phyloP scores from a whole-genome alignment of 2,797 vertebrate genomes.

The Danio kyathit region DNA sequence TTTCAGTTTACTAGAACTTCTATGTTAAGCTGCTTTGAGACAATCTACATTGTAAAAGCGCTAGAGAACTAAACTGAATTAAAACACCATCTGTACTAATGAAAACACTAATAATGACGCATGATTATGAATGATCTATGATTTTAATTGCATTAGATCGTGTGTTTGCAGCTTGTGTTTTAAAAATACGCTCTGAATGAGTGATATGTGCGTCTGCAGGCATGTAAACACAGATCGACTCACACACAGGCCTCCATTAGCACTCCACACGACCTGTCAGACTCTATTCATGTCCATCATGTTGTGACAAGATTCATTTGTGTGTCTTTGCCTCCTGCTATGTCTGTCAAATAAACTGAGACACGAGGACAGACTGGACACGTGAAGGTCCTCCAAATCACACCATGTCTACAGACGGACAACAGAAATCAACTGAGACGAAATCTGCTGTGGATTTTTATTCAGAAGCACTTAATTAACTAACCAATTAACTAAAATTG shows the following conservation, averaged over 20 bases:
- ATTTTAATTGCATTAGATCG: not conserved
- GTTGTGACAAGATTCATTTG: conserved; percentile 48
- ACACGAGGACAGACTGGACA: not conserved
- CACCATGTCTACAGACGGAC: too few relatives aligned
- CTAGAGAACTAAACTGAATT: too few relatives aligned
- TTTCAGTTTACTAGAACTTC: too few relatives aligned
- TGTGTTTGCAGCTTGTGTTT: not conserved
- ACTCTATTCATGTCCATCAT: conserved; percentile 41
- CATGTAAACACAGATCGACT: conserved; percentile 10
- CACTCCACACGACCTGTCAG: conserved; percentile 55
- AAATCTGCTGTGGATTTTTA: too few relatives aligned
- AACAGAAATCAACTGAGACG: too few relatives aligned
- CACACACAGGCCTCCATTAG: conserved; percentile 44
- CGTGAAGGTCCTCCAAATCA: too few relatives aligned
- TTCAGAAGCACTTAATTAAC: too few relatives aligned
- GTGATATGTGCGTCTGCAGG: not conserved
- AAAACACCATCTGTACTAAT: not conserved
- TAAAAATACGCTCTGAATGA: not conserved
- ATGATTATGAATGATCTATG: not conserved
- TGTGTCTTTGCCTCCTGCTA: conserved; percentile 24
- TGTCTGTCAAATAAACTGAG: not conserved
- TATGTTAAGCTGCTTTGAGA: too few relatives aligned
- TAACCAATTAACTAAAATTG: too few relatives aligned
- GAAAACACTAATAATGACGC: not conserved
- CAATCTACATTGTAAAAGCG: too few relatives aligned